A percentile compares a stretch with the other conserved stretches of the same genome.
Conservation (phyloP, 2,888 invertebrate species). For the Scelioninae gen. 1 region DNA sequence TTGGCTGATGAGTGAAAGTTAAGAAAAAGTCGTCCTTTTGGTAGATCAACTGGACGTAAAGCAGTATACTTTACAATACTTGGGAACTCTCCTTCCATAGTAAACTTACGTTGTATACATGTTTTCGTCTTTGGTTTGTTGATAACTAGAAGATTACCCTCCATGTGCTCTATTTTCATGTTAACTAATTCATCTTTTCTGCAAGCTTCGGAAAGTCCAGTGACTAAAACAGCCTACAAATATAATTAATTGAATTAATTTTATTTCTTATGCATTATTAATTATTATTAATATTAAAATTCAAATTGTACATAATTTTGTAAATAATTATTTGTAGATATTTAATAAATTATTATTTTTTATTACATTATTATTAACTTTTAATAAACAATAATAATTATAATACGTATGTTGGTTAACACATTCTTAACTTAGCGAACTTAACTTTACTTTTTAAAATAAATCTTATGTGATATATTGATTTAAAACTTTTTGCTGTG, state of each 20-base stretch:
- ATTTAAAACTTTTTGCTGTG: too few species aligned
- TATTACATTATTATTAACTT: neutral
- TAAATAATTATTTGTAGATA: neutral
- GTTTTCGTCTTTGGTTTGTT: conserved; percentile 35
- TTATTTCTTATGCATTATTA: neutral
- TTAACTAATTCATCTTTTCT: conserved; percentile 30
- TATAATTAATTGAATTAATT: neutral
- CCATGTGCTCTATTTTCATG: conserved; percentile 29
- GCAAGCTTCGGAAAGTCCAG: neutral
- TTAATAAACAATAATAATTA: too few species aligned
- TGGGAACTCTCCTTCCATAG: conserved; percentile 27
- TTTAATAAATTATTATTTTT: neutral
- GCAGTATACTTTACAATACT: conserved; percentile 19
- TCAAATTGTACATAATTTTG: neutral
- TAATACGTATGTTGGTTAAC: too few species aligned
- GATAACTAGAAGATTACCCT: conserved; percentile 22
- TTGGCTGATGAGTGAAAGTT: conserved; percentile 61
- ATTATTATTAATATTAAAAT: neutral
- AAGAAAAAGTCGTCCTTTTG: conserved; percentile 18
- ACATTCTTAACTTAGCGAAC: too few species aligned
- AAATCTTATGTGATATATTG: too few species aligned
- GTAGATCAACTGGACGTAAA: conserved; percentile 16
- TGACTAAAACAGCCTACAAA: conserved; percentile 23
- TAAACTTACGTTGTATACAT: conserved; percentile 22
- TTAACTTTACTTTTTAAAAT: too few species aligned